phyloP scores from a whole-genome alignment of 2,113 vertebrate genomes.

The Pygoscelis antarcticus region DNA sequence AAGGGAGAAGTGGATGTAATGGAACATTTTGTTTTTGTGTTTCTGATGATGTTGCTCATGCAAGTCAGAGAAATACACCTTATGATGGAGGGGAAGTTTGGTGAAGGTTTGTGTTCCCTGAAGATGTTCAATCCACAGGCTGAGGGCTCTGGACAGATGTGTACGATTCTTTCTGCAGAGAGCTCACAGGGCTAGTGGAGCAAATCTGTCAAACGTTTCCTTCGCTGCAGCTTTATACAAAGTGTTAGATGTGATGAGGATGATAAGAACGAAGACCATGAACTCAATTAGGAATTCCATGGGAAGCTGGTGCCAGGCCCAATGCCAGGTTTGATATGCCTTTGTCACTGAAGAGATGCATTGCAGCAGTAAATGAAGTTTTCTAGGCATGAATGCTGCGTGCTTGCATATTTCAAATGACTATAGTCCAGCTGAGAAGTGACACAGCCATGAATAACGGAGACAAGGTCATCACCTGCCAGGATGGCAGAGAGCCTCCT shows the following conservation, averaged over 20 bases:
- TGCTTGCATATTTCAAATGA: constrained; percentile 47
- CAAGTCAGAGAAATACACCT: background rate
- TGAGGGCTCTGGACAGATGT: background rate
- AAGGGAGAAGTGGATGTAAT: background rate
- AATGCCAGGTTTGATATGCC: constrained; percentile 39
- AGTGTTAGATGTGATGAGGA: background rate
- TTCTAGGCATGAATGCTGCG: constrained; percentile 17
- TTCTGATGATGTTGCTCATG: background rate
- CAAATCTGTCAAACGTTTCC: background rate
- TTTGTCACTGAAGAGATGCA: constrained; percentile 52
- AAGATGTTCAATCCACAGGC: background rate
- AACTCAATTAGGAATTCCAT: constrained; percentile 42
- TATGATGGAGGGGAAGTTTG: background rate
- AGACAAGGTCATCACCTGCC: constrained; percentile 55
- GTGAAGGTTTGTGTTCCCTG: background rate
- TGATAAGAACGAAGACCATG: constrained; percentile 6
- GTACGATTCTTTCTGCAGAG: background rate
- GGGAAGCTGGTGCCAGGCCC: constrained; percentile 42
- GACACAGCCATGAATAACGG: background rate
- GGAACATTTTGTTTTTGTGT: background rate
- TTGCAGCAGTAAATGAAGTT: constrained; percentile 54
- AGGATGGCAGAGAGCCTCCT: background rate
- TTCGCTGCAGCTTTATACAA: background rate
- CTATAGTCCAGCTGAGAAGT: constrained; percentile 54
- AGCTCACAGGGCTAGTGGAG: background rate